phyloP scores from a whole-genome alignment of 2,113 vertebrate species.

The Hydrolagus affinis region DNA sequence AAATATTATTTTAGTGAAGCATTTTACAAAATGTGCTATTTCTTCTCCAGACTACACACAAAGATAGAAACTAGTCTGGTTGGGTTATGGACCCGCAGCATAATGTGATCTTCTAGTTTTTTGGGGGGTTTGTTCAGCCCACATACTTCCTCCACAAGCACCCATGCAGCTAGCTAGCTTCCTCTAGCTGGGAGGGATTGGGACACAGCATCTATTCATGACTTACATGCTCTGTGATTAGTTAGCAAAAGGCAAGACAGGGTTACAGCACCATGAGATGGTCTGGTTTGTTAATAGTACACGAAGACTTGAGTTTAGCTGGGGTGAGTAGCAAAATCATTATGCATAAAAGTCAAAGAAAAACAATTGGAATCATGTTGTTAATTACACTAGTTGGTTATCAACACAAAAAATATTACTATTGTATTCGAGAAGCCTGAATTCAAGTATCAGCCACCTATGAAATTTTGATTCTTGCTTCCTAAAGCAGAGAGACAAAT shows the following conservation, averaged over 20 bases:
- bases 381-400: too few species aligned
- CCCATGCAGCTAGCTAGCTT: neutral
- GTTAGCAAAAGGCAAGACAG: neutral
- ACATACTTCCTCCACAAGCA: too few species aligned
- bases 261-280: too few species aligned
- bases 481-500: neutral
- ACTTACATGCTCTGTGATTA: neutral
- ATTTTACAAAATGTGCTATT: neutral
- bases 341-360: neutral
- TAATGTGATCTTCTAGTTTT: neutral
- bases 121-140: neutral
- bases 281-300: too few species aligned
- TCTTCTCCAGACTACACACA: neutral
- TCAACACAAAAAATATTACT: neutral
- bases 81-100: neutral
- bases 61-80: neutral
- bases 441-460: neutral
- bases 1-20: neutral
- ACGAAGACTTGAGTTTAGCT: too few species aligned
- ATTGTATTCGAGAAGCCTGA: neutral
- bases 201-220: too few species aligned
- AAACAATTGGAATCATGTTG: neutral
- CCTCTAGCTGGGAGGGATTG: neutral
- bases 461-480: neutral
- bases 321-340: neutral